Evolutionary conservation across 2,113 vertebrate species (phyloP), one percentile per base, ranked within the genome.

Genomic region (Takifugu bimaculatus): DNA sequence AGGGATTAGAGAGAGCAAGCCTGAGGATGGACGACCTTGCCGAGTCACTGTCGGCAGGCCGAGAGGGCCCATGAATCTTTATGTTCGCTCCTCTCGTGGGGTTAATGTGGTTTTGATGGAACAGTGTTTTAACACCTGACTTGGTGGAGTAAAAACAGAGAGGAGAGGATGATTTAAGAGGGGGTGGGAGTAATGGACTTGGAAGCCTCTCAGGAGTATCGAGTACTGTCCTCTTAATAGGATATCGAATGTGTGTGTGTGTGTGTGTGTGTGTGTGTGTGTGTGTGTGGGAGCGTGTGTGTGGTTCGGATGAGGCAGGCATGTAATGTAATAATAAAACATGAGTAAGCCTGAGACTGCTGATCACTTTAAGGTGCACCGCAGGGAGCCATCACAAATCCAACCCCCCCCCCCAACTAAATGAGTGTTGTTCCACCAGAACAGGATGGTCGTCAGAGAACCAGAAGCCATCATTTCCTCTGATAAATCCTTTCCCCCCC

Each of bases 71-170:
- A 76, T 79, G 75, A 86, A 84, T 84, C 78, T 88, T 81, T 68
- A 78, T 81, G 70, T 77, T 75, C 79, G 75, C 66, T 74, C 78
- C 66, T 79, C 72, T 72, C 65, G 72, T 54, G 69, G 72, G 81
- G 82, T 83, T 85, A 79, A 85, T 84, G 78, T 79, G 79, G 53
- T 82, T 83, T 83, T 81, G 79, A 88, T 86, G 75, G 85, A 83
- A 80, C 74, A 75, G 68, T 77, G 70, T 76, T 77, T 84, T 83
- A 82, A 79, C 81, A 80, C 71, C 70, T 72, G 77, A 72, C 65
- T 63, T 57, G 54, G 59, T 69, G 54, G 57, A 60, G 44, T 63
- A 71, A 51, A 68, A 80, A 67, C 32, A 69, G 57, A 52, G 43
- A 39, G 26, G 51, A 10, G 54, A 54, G 53, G 63, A 75, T 77